Percentiles rank a stretch among this genome's conserved stretches.
phyloP scores from a whole-genome alignment of 2,888 invertebrate species.

The Drosophila algonquin region DNA sequence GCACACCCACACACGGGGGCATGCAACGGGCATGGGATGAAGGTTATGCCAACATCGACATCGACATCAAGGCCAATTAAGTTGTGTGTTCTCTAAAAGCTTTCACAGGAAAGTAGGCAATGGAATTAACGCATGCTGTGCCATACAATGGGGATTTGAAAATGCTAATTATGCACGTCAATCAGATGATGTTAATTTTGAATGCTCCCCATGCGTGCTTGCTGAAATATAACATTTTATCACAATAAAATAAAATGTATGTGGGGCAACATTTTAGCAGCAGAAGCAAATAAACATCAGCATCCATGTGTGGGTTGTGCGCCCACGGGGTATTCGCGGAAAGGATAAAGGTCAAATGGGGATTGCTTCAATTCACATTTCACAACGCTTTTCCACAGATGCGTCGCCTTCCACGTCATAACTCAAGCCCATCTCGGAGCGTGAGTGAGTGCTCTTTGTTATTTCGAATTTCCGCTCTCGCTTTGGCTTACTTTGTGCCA shows the following conservation, averaged over 20 bases:
- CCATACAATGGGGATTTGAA: neutral
- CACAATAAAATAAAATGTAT: neutral
- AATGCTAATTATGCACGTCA: conserved; percentile 14
- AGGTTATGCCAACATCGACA: neutral
- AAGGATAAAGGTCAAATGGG: neutral
- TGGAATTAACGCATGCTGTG: neutral
- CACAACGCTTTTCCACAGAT: neutral
- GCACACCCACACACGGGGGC: neutral
- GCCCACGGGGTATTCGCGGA: neutral
- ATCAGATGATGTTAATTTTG: conserved; percentile 8
- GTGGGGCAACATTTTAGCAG: neutral
- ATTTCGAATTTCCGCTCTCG: conserved; percentile 1
- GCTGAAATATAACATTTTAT: neutral
- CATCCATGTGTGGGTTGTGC: neutral
- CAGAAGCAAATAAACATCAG: neutral
- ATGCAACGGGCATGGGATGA: neutral
- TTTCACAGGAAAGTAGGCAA: neutral
- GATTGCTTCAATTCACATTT: neutral
- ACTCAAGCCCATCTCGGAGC: neutral
- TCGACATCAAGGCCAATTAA: neutral
- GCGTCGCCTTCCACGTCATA: neutral
- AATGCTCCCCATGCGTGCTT: neutral
- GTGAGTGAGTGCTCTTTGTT: neutral
- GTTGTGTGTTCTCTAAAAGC: neutral
- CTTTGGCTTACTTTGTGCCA: conserved; percentile 19